Percentiles rank a stretch among this genome's conserved stretches.
Conservation (phyloP, 2,888 invertebrate species). For the Seira ritae region DNA sequence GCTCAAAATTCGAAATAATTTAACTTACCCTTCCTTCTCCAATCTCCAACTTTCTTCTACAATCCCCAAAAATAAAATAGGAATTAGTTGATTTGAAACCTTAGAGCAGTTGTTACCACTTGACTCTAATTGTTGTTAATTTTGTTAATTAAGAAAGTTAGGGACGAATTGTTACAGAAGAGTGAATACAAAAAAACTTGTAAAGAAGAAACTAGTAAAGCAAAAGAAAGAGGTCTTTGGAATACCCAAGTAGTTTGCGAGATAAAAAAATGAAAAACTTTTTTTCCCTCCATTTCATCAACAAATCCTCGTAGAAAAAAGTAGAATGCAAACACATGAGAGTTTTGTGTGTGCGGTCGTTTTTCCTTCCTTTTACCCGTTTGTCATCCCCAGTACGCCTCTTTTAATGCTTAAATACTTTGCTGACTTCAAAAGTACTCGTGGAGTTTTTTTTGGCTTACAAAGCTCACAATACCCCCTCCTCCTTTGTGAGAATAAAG, state of each 20-base stretch:
- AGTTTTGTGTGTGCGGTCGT: conserved; percentile 8
- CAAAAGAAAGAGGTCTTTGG: neutral
- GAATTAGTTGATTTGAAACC: conserved; percentile 30
- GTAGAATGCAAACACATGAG: conserved; percentile 47
- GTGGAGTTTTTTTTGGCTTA: too few species aligned
- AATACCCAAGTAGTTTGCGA: neutral
- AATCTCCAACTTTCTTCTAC: neutral
- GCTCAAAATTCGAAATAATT: too few species aligned
- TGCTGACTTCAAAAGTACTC: too few species aligned
- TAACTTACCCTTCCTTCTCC: too few species aligned
- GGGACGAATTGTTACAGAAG: conserved; percentile 9
- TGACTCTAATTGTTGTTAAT: conserved; percentile 60
- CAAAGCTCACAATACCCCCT: too few species aligned
- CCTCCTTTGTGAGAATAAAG: too few species aligned
- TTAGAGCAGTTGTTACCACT: conserved; percentile 51
- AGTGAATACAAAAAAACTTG: neutral
- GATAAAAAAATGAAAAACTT: conserved; percentile 27
- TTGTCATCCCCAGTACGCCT: neutral
- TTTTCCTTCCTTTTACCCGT: conserved; percentile 7
- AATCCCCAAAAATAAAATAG: conserved; percentile 28
- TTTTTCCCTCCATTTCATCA: conserved; percentile 54
- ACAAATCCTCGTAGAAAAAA: conserved; percentile 40
- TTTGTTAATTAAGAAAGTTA: conserved; percentile 59
- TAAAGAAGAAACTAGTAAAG: conserved; percentile 14
- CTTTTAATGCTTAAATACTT: too few species aligned